Evolutionary conservation across 2,888 invertebrate species (phyloP), one percentile per base, ranked within the genome.

Genomic region (Calameuta pallipes): DNA sequence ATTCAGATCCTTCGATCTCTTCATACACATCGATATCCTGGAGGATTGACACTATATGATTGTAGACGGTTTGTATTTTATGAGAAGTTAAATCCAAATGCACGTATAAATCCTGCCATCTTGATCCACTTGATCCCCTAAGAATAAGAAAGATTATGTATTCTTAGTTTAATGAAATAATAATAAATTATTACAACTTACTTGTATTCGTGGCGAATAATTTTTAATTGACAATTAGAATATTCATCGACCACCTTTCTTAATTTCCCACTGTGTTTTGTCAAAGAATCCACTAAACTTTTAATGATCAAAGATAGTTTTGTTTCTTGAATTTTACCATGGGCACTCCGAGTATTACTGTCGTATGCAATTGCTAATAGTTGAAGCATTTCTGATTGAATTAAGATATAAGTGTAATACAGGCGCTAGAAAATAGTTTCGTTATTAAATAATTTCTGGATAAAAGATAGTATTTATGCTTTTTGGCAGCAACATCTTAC

Each of bases 371-470:
- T 80, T 35, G 89, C 89, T 76, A 91, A 75, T 70, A 90, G 82
- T 74, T 88, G 81, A 76, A 91, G 80, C 85, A 87, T 85, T 78
- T 91, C 90, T 15, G 91, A 91, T 80, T 91, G 91, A 6, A 85
- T 83, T n/a, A 91, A 83, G 69, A 91, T 82, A 78, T 87, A 91
- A 12, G 80, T 88, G 77, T 90, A 87, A 80, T 90, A 91, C 36
- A 88, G 84, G 80, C 80, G 85, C 90, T 91, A 80, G 31, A 83
- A 81, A 69, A 80, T 76, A 71, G 76, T 41, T 41, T 78, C 77
- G 68, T 78, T 71, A 75, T 41, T 71, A 35, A 75, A 74, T 71
- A 68, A 69, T 76, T 69, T 31, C 79, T 76, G 77, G 76, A 79
- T 71, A 76, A 37, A 69, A 78, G 30, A 78, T 33, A 74, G 76